These are phyloP conservation scores for Spinibarbus caldwelli DNA, from an alignment of 2,797 vertebrate genomes.

Conservation along the genomic window DNA sequence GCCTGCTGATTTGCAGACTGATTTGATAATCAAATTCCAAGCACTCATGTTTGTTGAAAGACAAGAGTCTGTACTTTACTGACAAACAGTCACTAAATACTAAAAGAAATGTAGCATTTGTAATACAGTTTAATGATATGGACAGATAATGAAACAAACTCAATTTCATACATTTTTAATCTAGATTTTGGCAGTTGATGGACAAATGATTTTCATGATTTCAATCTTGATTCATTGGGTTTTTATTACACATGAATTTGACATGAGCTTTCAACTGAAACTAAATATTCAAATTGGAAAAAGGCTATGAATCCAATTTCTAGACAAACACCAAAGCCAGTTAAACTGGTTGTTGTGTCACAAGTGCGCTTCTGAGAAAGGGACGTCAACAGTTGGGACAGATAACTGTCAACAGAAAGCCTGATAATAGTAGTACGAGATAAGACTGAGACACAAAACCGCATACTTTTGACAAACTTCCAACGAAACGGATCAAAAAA, in stretches of 20 bases:
- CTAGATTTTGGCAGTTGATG: too few relatives aligned
- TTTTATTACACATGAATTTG: background rate
- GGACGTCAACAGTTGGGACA: background rate
- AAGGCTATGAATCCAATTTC: background rate
- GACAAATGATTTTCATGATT: background rate
- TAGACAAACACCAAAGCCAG: background rate
- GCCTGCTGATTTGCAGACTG: slow-evolving; percentile 54
- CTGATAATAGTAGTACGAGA: background rate
- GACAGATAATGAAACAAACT: background rate
- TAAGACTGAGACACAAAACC: background rate
- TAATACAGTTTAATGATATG: background rate
- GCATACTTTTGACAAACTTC: background rate
- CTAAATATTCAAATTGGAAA: background rate
- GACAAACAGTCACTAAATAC: background rate
- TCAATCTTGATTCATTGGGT: background rate
- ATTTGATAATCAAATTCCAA: slow-evolving; percentile 72
- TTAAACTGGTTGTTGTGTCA: slow-evolving; percentile 21
- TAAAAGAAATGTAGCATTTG: background rate
- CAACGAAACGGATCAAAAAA: background rate
- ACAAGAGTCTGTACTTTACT: background rate
- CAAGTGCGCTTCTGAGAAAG: slow-evolving; percentile 8
- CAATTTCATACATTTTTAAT: slow-evolving; percentile 51
- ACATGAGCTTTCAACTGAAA: background rate
- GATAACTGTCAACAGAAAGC: slow-evolving; percentile 22
- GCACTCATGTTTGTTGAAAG: slow-evolving; percentile 49